A percentile compares a stretch with the other conserved stretches of the same genome.
phyloP scores from a whole-genome alignment of 2,113 vertebrate species.

The Dicaeum eximium region DNA sequence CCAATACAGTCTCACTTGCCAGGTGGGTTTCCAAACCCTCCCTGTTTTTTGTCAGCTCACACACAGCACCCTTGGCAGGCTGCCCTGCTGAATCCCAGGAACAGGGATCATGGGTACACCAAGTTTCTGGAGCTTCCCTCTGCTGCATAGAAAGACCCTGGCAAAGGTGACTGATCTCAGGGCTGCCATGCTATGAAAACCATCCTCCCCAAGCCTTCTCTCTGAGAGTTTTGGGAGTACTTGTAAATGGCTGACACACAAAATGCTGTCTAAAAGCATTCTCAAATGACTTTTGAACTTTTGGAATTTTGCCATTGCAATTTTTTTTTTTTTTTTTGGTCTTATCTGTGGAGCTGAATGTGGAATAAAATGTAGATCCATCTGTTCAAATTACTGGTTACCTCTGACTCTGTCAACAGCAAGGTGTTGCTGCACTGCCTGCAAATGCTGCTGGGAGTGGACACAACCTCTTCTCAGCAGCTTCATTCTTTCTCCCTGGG shows the following conservation, averaged over 20 bases:
- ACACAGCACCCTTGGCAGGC: neutral
- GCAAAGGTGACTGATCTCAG: neutral
- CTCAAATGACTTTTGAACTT: neutral
- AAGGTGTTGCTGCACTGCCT: neutral
- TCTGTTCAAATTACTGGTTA: neutral
- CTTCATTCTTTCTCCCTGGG: neutral
- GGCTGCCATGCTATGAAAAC: neutral
- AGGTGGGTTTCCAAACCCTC: conserved; percentile 41
- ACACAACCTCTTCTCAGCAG: neutral
- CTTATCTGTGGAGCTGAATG: neutral
- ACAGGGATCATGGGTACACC: neutral
- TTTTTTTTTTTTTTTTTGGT: neutral
- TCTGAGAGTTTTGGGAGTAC: neutral
- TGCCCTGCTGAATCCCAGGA: conserved; percentile 1
- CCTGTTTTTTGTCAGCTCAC: neutral
- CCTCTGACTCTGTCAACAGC: neutral
- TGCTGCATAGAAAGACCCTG: neutral
- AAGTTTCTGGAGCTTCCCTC: neutral
- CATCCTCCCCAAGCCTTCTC: neutral
- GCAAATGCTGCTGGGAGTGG: neutral
- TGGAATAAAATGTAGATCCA: neutral
- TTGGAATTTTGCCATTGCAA: neutral
- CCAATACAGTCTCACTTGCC: conserved; percentile 14
- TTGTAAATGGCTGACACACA: neutral
- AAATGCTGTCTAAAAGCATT: neutral